Conservation (phyloP, 2,888 invertebrate species). For the Pterostichus niger region DNA sequence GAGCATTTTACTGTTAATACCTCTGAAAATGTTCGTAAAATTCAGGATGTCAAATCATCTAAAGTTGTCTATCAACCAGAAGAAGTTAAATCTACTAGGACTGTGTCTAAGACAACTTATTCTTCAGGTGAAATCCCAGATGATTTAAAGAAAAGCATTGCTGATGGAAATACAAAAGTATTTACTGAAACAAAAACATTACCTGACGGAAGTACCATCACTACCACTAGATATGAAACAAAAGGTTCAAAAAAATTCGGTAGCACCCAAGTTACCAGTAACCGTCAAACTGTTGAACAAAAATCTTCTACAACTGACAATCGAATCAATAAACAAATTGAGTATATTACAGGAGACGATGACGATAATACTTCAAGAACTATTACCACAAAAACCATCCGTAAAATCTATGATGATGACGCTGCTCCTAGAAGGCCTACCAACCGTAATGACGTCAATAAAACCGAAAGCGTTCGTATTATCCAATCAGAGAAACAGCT, state of each 20-base stretch:
- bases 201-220: conserved; percentile 84
- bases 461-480: conserved; percentile 8
- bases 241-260: conserved; percentile 49
- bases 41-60: background rate
- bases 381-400: conserved; percentile 58
- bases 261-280: conserved; percentile 68
- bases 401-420: conserved; percentile 36
- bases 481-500: conserved; percentile 43
- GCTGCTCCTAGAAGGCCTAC: background rate
- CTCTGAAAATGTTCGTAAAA: background rate
- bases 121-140: conserved; percentile 70
- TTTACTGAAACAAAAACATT: conserved; percentile 84
- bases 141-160: conserved; percentile 73
- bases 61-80: background rate
- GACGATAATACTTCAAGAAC: conserved; percentile 69
- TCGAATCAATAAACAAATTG: conserved; percentile 60
- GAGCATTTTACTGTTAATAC: background rate
- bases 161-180: conserved; percentile 83
- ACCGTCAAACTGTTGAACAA: conserved; percentile 67
- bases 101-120: conserved; percentile 38
- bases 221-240: conserved; percentile 85
- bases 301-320: conserved; percentile 68
- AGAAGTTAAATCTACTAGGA: conserved; percentile 57
- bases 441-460: background rate
- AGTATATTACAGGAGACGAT: background rate